A percentile compares a stretch with the other conserved stretches of the same genome.
Evolutionary conservation across 2,797 vertebrate genomes (phyloP).

Genomic region (Neosilurus mollespiculum): DNA sequence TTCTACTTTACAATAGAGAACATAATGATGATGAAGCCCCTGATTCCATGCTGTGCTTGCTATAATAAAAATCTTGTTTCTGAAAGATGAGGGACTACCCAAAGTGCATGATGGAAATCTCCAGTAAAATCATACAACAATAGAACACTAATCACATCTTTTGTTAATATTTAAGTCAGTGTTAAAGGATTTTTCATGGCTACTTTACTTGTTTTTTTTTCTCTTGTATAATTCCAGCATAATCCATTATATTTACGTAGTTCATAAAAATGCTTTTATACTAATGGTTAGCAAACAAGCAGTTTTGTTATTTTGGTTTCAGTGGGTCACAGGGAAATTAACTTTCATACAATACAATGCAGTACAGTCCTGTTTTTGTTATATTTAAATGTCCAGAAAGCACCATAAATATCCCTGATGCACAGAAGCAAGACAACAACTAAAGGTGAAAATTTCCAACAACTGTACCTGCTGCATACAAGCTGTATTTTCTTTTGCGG

Average conservation of each 20-base stretch:
- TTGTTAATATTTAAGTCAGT: neutral
- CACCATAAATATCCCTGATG: conserved; percentile 16
- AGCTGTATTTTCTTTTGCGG: conserved; percentile 11
- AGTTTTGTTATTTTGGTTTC: neutral
- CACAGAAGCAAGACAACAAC: neutral
- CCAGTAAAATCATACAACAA: neutral
- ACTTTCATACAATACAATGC: neutral
- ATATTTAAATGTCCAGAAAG: neutral
- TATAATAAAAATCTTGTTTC: neutral
- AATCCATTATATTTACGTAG: too few species aligned
- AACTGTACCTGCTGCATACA: neutral
- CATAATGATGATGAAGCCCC: conserved; percentile 20
- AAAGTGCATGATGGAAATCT: conserved; percentile 14
- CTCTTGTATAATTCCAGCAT: neutral
- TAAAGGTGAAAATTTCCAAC: conserved; percentile 25
- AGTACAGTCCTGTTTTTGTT: neutral
- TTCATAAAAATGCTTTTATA: neutral
- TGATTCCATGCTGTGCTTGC: neutral
- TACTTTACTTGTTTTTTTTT: neutral
- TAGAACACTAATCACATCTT: neutral
- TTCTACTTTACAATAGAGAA: conserved; percentile 21
- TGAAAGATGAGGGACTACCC: conserved; percentile 27
- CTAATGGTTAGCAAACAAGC: neutral
- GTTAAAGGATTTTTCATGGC: neutral
- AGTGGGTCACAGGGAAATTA: neutral